Base-by-base conservation (phyloP, 2,113 vertebrate genomes). In the Perca flavescens region DNA sequence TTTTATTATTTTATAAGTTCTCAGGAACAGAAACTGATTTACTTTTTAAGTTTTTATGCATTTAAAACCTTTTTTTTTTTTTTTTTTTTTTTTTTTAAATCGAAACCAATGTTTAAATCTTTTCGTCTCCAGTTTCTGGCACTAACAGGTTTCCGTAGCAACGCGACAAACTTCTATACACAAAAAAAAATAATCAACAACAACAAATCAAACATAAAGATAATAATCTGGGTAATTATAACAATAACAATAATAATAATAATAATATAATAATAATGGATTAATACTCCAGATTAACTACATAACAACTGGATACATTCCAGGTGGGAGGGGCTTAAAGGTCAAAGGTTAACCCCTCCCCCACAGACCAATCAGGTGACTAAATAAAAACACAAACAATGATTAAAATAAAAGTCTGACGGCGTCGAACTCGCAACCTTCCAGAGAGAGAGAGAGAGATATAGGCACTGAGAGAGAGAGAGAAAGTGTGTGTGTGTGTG, bases 341-440 rank as follows among this genome's bases (percentile, higher is more conserved):
- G 31, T 34, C 31, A 34, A 34, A 34, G 31, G 31, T 34, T 34
- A 34, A 5, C 31, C 31, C 31, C 31, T 4, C 31, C 31, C 34
- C 34, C 34, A 36, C 54, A 16, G 49, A 54, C 43, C 50, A 72
- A 62, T 74, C 64, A 62, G 47, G 52, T 36, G 49, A 79, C 65
- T 66, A 40, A 50, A 74, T 49, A 22, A 72, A 17, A 56, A 28
- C 50, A 63, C 5, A 36, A 36, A 36, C 36, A 40, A 40, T 40
- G 36, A 40, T 40, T 40, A 40, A 70, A 82, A 61, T 28, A 53
- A 63, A 76, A 82, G 78, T 74, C 46, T 77, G 77, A 84, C 40
- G 8, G 69, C 12, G 54, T 67, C 36, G 1, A 10, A 79, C 78
- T 52, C n/a, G 5, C 74, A 68, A 72, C 77, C 72, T 61, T 71